A percentile compares a stretch with the other conserved stretches of the same genome.
phyloP scores from a whole-genome alignment of 2,113 vertebrate genomes.

The Grammomys dolichurus region DNA sequence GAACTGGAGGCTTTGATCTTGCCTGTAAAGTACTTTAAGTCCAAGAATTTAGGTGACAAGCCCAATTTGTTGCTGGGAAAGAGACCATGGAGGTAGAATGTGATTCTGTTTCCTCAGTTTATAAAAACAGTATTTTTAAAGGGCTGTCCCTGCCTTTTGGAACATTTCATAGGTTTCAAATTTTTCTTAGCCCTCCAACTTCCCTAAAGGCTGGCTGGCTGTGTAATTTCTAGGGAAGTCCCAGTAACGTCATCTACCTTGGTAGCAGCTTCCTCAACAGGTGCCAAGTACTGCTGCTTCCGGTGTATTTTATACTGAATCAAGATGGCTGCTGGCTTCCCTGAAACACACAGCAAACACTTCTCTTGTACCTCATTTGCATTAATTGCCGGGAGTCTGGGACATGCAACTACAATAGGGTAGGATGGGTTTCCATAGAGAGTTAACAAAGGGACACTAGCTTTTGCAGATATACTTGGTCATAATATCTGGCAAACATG shows the following conservation, averaged over 20 bases:
- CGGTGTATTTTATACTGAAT: background rate
- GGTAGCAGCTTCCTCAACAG: background rate
- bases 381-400: background rate
- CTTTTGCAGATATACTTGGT: background rate
- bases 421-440: background rate
- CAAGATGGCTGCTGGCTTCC: background rate
- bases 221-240: background rate
- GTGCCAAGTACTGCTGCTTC: background rate
- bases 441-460: background rate
- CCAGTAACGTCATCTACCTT: background rate
- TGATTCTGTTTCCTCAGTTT: slow-evolving; percentile 43
- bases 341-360: background rate
- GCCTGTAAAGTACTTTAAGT: slow-evolving; percentile 52
- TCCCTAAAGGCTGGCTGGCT: background rate
- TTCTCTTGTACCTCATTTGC: background rate
- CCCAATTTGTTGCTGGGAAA: slow-evolving; percentile 65
- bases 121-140: slow-evolving; percentile 57
- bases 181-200: background rate
- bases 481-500: background rate
- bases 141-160: slow-evolving; percentile 14
- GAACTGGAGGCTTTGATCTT: slow-evolving; percentile 51
- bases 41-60: slow-evolving; percentile 6
- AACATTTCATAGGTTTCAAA: background rate
- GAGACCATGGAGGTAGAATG: slow-evolving; percentile 23
- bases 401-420: background rate